Conservation (phyloP, 2,113 vertebrate species). For the Takifugu flavidus region DNA sequence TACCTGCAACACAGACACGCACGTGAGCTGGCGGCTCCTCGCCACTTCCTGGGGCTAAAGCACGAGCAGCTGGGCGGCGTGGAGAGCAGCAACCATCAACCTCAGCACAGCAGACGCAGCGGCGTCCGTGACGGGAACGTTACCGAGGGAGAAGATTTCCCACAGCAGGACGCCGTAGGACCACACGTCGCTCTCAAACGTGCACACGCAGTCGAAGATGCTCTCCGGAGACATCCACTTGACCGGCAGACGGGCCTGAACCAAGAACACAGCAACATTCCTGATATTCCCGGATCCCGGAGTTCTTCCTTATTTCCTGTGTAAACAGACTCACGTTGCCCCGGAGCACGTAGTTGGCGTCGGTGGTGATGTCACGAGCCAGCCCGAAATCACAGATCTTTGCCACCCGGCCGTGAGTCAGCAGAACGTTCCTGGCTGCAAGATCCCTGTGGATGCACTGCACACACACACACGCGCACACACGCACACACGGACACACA, state of each 20-base stretch:
- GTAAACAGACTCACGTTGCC: constrained; percentile 87
- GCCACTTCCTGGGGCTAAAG: neutral
- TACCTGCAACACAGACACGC: constrained; percentile 75
- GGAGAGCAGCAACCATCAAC: no score
- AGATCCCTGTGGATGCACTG: constrained; percentile 98
- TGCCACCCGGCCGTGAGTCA: constrained; percentile 93
- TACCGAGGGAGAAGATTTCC: constrained; percentile 98
- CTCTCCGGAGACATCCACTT: constrained; percentile 99
- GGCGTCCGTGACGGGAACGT: constrained; percentile 15
- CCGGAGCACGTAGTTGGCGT: constrained; percentile 94
- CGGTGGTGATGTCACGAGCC: constrained; percentile 95
- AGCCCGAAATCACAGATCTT: constrained; percentile 99
- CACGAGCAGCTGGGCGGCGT: neutral
- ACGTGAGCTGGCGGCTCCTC: neutral
- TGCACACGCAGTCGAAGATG: constrained; percentile 95
- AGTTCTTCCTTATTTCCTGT: no score
- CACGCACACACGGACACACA: constrained; percentile 1
- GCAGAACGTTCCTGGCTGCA: constrained; percentile 93
- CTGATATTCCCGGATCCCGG: no score
- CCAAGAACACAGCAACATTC: neutral
- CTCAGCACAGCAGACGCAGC: no score
- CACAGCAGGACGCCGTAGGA: constrained; percentile 96
- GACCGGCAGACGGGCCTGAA: constrained; percentile 92
- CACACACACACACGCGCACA: constrained; percentile 15
- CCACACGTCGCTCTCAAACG: constrained; percentile 97